Percentiles rank a stretch among this genome's conserved stretches.
These are phyloP conservation scores for Podarcis siculus DNA, from an alignment of 2,797 vertebrate species.

Conservation along the genomic window DNA sequence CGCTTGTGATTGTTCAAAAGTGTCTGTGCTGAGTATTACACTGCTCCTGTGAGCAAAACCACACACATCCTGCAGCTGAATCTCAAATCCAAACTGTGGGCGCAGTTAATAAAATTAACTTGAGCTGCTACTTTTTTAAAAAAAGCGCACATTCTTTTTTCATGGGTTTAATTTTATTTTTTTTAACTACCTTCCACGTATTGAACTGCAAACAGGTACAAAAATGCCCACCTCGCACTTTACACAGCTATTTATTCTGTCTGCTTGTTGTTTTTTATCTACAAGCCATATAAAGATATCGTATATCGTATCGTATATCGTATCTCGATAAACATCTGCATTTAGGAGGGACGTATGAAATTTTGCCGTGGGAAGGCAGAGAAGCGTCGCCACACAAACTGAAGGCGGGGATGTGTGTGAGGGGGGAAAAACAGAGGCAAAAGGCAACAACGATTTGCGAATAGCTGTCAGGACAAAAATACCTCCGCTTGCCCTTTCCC, in stretches of 20 bases:
- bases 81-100: neutral
- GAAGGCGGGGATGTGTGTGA: too few relatives aligned
- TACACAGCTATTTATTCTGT: neutral
- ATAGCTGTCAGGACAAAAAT: too few relatives aligned
- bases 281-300: neutral
- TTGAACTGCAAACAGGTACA: neutral
- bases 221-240: neutral
- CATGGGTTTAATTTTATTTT: too few relatives aligned
- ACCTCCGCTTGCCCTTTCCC: too few relatives aligned
- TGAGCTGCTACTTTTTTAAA: too few relatives aligned
- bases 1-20: neutral
- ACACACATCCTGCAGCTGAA: neutral
- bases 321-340: too few relatives aligned
- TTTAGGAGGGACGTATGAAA: neutral
- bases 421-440: too few relatives aligned
- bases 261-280: neutral
- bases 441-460: neutral
- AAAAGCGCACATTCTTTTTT: too few relatives aligned
- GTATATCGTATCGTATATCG: too few relatives aligned
- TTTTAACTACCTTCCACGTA: neutral
- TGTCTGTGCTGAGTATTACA: neutral
- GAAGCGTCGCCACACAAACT: neutral
- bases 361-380: neutral
- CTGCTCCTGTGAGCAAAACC: neutral
- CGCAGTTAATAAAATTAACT: neutral